These are phyloP conservation scores for Syrrhaptes paradoxus DNA, from an alignment of 2,113 vertebrate species.

Conservation along the genomic window DNA sequence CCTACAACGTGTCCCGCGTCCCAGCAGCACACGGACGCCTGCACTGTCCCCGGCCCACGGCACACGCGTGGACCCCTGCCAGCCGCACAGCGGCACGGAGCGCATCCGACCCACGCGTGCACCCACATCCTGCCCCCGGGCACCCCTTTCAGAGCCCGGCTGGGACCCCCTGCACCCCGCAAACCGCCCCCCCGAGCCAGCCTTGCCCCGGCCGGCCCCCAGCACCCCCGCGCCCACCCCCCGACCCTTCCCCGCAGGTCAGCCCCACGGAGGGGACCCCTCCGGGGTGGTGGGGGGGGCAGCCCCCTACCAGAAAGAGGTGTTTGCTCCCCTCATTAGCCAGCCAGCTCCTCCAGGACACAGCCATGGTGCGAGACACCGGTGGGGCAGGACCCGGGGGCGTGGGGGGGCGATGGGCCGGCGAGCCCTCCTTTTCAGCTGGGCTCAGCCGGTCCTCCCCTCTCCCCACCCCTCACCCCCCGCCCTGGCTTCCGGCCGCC, in stretches of 20 bases:
- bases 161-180: not conserved
- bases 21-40: not conserved
- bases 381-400: no score
- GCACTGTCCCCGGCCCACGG: fast-evolving
- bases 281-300: not conserved
- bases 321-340: no score
- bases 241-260: not conserved
- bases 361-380: no score
- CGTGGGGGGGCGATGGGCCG: no score
- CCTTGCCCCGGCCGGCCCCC: not conserved
- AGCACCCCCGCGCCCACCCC: not conserved
- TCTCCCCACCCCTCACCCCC: no score
- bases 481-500: no score
- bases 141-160: not conserved
- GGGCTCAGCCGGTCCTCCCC: no score
- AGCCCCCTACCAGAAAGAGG: no score
- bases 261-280: not conserved
- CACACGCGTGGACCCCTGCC: not conserved
- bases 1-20: fast-evolving
- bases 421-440: no score
- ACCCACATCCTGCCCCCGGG: not conserved
- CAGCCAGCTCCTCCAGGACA: no score
- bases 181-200: not conserved
- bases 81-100: not conserved
- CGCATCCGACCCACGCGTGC: not conserved